Conservation (phyloP, 2,113 vertebrate species). For the Anoura caudifer region DNA sequence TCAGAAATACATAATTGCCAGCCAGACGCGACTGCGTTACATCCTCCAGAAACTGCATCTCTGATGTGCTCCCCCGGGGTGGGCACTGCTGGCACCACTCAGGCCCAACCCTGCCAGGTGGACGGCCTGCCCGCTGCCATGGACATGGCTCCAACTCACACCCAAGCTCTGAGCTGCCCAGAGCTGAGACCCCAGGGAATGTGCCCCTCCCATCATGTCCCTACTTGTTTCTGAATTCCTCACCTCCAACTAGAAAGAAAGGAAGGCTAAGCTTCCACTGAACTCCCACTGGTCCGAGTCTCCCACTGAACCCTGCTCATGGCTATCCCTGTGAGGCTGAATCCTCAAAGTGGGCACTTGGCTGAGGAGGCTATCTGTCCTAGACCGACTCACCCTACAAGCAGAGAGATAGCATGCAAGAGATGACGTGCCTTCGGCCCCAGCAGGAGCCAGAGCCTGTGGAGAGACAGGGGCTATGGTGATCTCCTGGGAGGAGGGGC, state of each 20-base stretch:
- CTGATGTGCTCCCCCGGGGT: neutral
- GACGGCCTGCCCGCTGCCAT: accelerated
- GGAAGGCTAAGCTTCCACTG: neutral
- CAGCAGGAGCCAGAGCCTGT: neutral
- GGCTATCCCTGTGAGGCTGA: neutral
- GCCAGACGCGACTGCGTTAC: neutral
- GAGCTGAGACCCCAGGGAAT: neutral
- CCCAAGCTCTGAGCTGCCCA: neutral
- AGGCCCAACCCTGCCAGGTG: neutral
- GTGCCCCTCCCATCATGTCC: neutral
- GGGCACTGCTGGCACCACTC: neutral
- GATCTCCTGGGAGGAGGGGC: neutral
- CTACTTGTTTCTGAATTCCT: neutral
- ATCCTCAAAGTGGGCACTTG: accelerated
- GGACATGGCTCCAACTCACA: neutral
- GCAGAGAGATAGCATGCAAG: neutral
- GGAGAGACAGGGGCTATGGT: neutral
- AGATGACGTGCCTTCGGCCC: accelerated
- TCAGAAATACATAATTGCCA: constrained; percentile 54
- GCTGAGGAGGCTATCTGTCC: neutral
- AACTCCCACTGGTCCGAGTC: neutral
- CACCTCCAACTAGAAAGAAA: neutral
- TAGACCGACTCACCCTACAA: neutral
- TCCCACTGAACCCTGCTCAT: neutral
- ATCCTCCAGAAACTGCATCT: constrained; percentile 25